Evolutionary conservation across 2,797 vertebrate genomes (phyloP).

Genomic region (Crypturellus tataupa): DNA sequence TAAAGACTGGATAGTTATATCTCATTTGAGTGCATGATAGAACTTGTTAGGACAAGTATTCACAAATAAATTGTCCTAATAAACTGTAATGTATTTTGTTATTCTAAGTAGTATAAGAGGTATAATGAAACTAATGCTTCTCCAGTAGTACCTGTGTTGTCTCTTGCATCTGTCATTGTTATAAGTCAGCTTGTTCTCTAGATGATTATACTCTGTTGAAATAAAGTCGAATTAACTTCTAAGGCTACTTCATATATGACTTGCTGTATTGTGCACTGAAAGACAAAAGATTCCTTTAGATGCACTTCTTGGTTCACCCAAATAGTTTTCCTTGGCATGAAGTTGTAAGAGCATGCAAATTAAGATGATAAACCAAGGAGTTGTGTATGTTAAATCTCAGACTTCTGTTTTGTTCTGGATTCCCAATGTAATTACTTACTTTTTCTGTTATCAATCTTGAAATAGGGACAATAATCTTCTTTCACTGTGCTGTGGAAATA

Average conservation of each 20-base stretch:
- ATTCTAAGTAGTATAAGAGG: conserved; percentile 27
- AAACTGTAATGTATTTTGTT: conserved; percentile 29
- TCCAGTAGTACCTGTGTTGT: conserved; percentile 35
- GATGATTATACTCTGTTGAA: conserved; percentile 28
- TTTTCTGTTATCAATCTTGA: background rate
- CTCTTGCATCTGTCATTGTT: conserved; percentile 27
- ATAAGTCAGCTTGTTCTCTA: conserved; percentile 46
- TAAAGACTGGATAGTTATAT: conserved; percentile 11
- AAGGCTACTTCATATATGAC: background rate
- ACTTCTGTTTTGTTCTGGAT: background rate
- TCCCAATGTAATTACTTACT: background rate
- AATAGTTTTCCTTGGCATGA: background rate
- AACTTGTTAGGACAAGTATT: conserved; percentile 10
- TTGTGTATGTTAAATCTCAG: background rate
- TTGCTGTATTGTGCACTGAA: background rate
- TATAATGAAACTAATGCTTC: conserved; percentile 16
- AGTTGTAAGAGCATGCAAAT: background rate
- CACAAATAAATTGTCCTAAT: conserved; percentile 24
- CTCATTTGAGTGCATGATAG: conserved; percentile 34
- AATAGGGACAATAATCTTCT: background rate
- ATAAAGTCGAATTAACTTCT: conserved; percentile 21
- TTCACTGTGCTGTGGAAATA: background rate
- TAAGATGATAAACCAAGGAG: background rate
- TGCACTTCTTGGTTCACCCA: background rate
- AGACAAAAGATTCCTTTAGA: background rate